A percentile compares a stretch with the other conserved stretches of the same genome.
Evolutionary conservation across 1,140 invertebrate genomes (phyloP).

Genomic region (Drosophila obscura): DNA sequence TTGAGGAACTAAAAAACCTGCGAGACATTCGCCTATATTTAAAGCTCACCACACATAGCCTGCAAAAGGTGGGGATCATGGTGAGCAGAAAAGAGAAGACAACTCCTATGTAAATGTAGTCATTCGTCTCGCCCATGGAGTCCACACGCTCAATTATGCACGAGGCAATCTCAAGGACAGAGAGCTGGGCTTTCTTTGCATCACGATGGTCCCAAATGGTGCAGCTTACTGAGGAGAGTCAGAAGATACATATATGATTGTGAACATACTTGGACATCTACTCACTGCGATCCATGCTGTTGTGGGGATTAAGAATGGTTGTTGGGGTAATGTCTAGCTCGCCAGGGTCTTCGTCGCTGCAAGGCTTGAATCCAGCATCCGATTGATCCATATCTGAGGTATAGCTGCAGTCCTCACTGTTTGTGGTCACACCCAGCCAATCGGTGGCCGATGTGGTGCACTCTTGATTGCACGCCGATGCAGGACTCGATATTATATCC

Average conservation of each 20-base stretch:
- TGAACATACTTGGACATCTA: slow-evolving; percentile 7
- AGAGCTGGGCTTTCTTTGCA: slow-evolving; percentile 95
- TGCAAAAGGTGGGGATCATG: slow-evolving; percentile 86
- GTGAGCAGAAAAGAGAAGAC: slow-evolving; percentile 86
- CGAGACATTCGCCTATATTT: too few relatives aligned
- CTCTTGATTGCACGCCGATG: slow-evolving; percentile 67
- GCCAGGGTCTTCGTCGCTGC: slow-evolving; percentile 84
- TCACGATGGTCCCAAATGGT: slow-evolving; percentile 96
- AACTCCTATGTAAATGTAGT: slow-evolving; percentile 91
- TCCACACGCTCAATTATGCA: slow-evolving; percentile 96
- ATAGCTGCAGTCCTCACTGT: slow-evolving; percentile 93
- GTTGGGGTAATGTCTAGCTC: slow-evolving; percentile 91
- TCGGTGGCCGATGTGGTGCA: slow-evolving; percentile 89
- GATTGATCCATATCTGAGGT: slow-evolving; percentile 89
- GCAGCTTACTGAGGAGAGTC: slow-evolving; percentile 90
- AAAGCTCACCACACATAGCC: slow-evolving; percentile 84
- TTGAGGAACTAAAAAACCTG: background rate
- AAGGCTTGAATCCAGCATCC: slow-evolving; percentile 84
- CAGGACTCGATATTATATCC: slow-evolving; percentile 84
- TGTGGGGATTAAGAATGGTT: slow-evolving; percentile 88
- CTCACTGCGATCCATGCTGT: slow-evolving; percentile 90
- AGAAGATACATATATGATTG: background rate
- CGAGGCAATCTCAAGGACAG: slow-evolving; percentile 96
- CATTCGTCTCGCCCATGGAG: slow-evolving; percentile 90
- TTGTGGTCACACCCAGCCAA: slow-evolving; percentile 93